A percentile compares a stretch with the other conserved stretches of the same genome.
Conservation (phyloP, 2,888 invertebrate genomes). For the Heliconius aoede region DNA sequence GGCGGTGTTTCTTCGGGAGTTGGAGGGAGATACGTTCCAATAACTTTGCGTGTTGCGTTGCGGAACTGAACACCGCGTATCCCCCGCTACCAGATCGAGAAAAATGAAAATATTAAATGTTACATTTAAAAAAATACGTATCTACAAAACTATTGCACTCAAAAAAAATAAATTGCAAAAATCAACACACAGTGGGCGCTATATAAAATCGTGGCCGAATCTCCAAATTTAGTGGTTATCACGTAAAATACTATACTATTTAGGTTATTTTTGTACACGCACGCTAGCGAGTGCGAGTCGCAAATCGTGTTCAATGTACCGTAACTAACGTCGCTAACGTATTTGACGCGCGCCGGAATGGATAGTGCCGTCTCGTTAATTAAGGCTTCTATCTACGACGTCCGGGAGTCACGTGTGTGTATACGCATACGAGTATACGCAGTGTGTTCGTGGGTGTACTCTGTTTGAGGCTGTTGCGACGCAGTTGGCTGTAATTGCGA, state of each 20-base stretch:
- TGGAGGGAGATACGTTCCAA: too few species aligned
- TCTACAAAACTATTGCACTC: not conserved
- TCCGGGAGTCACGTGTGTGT: conserved; percentile 3
- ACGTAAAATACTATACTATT: conserved; percentile 5
- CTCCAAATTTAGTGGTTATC: conserved; percentile 26
- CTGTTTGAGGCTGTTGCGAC: not conserved
- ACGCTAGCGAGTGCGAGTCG: conserved; percentile 49
- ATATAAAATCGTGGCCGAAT: conserved; percentile 16
- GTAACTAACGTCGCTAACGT: conserved; percentile 55
- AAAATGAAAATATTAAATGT: too few species aligned
- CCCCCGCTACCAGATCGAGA: not conserved
- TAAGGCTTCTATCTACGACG: conserved; percentile 37
- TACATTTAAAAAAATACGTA: not conserved
- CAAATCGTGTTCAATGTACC: conserved; percentile 69
- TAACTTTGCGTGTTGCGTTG: not conserved
- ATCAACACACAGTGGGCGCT: not conserved
- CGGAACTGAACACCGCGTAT: not conserved
- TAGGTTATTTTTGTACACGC: conserved; percentile 21
- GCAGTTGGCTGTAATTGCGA: not conserved
- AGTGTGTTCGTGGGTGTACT: not conserved
- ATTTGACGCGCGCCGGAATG: conserved; percentile 51
- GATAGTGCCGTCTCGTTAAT: conserved; percentile 46
- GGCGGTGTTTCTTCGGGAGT: too few species aligned
- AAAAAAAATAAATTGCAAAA: not conserved
- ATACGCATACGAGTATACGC: too few species aligned